A percentile compares a stretch with the other conserved stretches of the same genome.
Conservation (phyloP, 2,797 vertebrate genomes). For the Coendou prehensilis region DNA sequence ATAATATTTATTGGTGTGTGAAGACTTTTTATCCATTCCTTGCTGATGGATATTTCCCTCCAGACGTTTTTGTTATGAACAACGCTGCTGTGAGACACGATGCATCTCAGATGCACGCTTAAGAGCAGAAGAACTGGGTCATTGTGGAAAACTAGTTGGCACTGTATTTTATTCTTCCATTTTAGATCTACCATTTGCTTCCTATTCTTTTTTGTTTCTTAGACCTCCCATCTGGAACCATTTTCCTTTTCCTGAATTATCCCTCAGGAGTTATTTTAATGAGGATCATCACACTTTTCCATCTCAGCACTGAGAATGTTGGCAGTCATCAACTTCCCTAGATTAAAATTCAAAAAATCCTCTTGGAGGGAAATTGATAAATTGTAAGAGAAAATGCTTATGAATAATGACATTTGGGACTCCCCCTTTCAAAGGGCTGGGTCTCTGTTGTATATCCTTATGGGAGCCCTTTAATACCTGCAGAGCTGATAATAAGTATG, state of each 20-base stretch:
- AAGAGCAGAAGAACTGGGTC: not conserved
- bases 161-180: not conserved
- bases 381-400: not conserved
- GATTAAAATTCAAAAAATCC: slow-evolving; percentile 25
- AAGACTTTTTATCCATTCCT: not conserved
- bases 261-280: slow-evolving; percentile 49
- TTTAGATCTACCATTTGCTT: slow-evolving; percentile 34
- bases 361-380: not conserved
- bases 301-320: slow-evolving; percentile 41
- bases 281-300: slow-evolving; percentile 28
- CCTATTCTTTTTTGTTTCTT: slow-evolving; percentile 34
- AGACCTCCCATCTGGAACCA: not conserved
- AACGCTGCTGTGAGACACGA: not conserved
- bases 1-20: not conserved
- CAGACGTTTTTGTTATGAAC: not conserved
- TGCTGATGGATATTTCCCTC: not conserved
- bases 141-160: not conserved
- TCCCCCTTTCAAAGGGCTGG: not conserved
- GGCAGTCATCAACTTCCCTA: slow-evolving; percentile 1
- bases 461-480: not conserved
- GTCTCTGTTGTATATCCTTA: not conserved
- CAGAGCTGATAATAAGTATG: not conserved
- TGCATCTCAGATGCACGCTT: no score
- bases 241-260: slow-evolving; percentile 52
- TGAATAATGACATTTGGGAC: not conserved